phyloP scores from a whole-genome alignment of 2,113 vertebrate species.

The Rutilus rutilus region DNA sequence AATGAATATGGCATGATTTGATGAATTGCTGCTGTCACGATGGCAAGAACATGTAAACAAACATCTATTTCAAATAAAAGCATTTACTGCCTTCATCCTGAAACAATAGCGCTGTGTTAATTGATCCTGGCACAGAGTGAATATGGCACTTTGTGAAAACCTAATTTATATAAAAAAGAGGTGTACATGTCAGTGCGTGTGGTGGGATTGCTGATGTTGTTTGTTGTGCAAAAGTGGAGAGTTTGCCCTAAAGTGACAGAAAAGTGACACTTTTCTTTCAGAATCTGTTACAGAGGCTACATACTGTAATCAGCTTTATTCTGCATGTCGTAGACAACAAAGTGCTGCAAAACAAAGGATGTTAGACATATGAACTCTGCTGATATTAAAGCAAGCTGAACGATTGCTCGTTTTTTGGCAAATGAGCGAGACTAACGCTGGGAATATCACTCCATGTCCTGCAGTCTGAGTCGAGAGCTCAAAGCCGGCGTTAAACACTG shows the following conservation, averaged over 20 bases:
- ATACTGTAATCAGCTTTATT: not conserved
- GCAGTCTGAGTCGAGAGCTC: not conserved
- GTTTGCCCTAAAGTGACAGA: not conserved
- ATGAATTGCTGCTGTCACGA: not conserved
- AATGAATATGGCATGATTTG: not conserved
- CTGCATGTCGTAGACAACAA: not conserved
- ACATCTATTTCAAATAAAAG: slow-evolving; percentile 6
- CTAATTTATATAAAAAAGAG: not conserved
- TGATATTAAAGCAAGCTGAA: not conserved
- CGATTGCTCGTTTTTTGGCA: not conserved
- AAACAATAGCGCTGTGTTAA: not conserved
- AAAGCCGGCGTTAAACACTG: slow-evolving; percentile 7
- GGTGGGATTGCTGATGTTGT: not conserved
- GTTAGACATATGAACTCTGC: not conserved
- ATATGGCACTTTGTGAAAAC: not conserved
- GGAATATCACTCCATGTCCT: not conserved
- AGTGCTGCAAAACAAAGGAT: not conserved
- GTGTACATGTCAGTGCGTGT: not conserved
- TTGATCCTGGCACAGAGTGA: not conserved
- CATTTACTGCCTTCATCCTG: not conserved
- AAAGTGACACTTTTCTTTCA: not conserved
- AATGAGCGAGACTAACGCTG: too few relatives aligned
- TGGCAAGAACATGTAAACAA: not conserved
- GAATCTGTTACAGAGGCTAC: not conserved
- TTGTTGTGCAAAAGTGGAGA: not conserved